These are phyloP conservation scores for Melinaea menophilus DNA, from an alignment of 2,888 invertebrate species.

Conservation along the genomic window DNA sequence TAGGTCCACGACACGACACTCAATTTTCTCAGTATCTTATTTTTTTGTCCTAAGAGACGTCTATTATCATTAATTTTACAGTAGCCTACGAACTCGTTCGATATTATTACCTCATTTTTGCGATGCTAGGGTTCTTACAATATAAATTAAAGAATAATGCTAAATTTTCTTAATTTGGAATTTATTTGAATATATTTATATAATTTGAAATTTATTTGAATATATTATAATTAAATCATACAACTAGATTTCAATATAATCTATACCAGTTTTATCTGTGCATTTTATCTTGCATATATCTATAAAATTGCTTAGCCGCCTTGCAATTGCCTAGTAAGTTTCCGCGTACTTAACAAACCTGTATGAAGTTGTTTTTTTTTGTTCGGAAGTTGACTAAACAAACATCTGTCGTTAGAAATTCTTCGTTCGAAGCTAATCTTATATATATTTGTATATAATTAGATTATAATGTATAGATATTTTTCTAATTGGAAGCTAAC, in stretches of 20 bases:
- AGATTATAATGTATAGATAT: not conserved
- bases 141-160: no score
- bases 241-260: no score
- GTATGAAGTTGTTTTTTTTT: conserved; percentile 16
- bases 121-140: not conserved
- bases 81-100: not conserved
- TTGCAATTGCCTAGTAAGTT: not conserved
- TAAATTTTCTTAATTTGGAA: not conserved
- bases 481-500: conserved; percentile 60
- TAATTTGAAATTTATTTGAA: no score
- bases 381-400: conserved; percentile 17
- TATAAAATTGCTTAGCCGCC: not conserved
- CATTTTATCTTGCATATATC: not conserved
- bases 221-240: no score
- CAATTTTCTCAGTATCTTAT: conserved; percentile 9
- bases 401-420: conserved; percentile 15
- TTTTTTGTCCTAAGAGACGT: conserved; percentile 1
- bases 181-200: not conserved
- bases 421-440: conserved; percentile 8
- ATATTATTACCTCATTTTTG: not conserved
- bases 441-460: conserved; percentile 32
- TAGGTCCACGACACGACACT: conserved; percentile 21
- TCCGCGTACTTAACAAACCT: conserved; percentile 15
- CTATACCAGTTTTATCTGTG: not conserved
- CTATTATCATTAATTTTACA: not conserved